These are phyloP conservation scores for Epizoanthus fatuus DNA, from an alignment of 92 coral and sea anemone genomes.

Conservation along the genomic window DNA sequence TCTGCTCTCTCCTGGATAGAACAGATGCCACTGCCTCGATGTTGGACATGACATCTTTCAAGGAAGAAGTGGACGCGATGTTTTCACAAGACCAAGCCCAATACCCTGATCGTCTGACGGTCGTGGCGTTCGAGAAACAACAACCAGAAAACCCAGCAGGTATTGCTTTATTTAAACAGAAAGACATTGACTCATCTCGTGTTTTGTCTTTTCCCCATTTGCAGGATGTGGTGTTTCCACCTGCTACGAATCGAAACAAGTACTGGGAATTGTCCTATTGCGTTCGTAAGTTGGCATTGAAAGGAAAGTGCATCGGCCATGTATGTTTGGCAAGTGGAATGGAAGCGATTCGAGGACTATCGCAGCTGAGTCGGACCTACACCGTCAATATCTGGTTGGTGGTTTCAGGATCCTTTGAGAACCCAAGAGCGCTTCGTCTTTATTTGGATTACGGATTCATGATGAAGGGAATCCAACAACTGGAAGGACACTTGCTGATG, in stretches of 20 bases:
- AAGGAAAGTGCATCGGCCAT: background rate
- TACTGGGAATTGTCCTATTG: slow-evolving; percentile 18
- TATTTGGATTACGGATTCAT: slow-evolving; percentile 5
- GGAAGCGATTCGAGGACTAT: slow-evolving; percentile 13
- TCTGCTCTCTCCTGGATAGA: no score
- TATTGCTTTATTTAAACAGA: no score
- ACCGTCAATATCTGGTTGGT: slow-evolving; percentile 26
- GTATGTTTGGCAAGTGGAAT: slow-evolving; percentile 5
- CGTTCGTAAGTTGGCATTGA: background rate
- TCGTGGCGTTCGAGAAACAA: no score
- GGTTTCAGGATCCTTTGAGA: slow-evolving; percentile 16
- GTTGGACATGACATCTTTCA: no score
- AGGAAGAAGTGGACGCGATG: no score
- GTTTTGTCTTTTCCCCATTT: background rate
- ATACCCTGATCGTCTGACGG: no score
- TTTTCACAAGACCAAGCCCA: no score
- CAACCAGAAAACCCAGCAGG: no score
- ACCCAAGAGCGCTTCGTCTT: slow-evolving; percentile 16
- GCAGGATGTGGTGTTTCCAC: background rate
- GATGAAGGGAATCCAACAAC: slow-evolving; percentile 14
- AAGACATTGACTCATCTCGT: no score
- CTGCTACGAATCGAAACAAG: slow-evolving; percentile 1
- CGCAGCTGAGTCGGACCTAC: background rate
- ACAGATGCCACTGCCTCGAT: no score
- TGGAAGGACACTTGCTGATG: slow-evolving; percentile 3